Evolutionary conservation across 2,888 invertebrate species (phyloP).

Genomic region (Petrolisthes manimaculis): DNA sequence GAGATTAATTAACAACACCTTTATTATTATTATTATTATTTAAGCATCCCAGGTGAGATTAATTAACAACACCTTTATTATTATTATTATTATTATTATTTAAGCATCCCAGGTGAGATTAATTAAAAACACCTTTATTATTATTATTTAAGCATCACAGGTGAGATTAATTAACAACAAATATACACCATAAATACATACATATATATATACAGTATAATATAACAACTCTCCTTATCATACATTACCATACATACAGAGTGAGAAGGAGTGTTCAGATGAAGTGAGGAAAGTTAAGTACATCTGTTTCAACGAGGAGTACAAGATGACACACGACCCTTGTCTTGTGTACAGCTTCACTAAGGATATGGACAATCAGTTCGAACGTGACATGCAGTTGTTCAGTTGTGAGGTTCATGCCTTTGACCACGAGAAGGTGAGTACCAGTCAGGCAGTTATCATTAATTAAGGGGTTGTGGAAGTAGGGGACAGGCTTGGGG

Average conservation of each 20-base stretch:
- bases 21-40: too few relatives aligned
- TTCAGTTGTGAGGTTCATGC: constrained; percentile 66
- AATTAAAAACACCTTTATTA: too few relatives aligned
- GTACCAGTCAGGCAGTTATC: too few relatives aligned
- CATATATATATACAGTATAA: neutral
- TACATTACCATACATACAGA: constrained; percentile 20
- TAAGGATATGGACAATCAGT: constrained; percentile 60
- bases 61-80: too few relatives aligned
- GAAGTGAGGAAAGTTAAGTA: constrained; percentile 63
- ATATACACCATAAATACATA: neutral
- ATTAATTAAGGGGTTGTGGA: too few relatives aligned
- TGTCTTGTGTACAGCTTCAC: constrained; percentile 63
- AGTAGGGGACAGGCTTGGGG: too few relatives aligned
- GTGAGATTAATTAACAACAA: constrained; percentile 2
- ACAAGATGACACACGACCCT: constrained; percentile 58
- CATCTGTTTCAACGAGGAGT: constrained; percentile 65
- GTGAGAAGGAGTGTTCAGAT: constrained; percentile 60
- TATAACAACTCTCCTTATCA: neutral
- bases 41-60: too few relatives aligned
- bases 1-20: too few relatives aligned
- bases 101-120: too few relatives aligned
- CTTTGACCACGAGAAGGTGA: constrained; percentile 53
- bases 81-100: too few relatives aligned
- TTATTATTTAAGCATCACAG: constrained; percentile 50
- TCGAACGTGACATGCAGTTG: constrained; percentile 63